A percentile compares a stretch with the other conserved stretches of the same genome.
phyloP scores from a whole-genome alignment of 1,140 invertebrate species.

The Lasaia peninsularis region DNA sequence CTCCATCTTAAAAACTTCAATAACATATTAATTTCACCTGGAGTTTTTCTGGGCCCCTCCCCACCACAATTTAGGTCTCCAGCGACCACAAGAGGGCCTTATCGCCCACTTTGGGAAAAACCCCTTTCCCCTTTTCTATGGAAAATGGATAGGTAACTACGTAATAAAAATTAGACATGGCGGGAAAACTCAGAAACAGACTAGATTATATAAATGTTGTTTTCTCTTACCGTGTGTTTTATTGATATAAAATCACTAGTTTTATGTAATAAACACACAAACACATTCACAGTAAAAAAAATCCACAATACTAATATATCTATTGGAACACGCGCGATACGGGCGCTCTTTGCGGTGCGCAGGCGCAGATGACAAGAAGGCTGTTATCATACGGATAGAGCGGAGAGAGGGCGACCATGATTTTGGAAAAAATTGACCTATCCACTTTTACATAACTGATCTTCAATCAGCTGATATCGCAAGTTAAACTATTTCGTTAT shows the following conservation, averaged over 20 bases:
- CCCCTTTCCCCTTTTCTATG: too few species aligned
- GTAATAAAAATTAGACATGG: too few species aligned
- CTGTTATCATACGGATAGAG: constrained; percentile 49
- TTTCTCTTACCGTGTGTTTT: constrained; percentile 1
- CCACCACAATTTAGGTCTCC: too few species aligned
- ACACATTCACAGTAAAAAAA: constrained; percentile 13
- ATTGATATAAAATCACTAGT: neutral
- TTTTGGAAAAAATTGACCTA: neutral
- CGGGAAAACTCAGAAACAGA: neutral
- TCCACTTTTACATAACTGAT: too few species aligned
- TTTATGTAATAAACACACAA: constrained; percentile 7
- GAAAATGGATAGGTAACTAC: too few species aligned
- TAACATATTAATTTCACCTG: too few species aligned
- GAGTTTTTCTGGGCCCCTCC: too few species aligned
- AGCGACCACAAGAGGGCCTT: too few species aligned
- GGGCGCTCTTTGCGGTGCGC: constrained; percentile 46
- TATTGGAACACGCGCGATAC: constrained; percentile 26
- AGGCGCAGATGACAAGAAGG: constrained; percentile 42
- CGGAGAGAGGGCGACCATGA: constrained; percentile 30
- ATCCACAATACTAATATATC: neutral
- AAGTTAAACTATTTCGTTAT: too few species aligned
- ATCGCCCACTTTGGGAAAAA: too few species aligned
- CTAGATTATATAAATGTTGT: neutral
- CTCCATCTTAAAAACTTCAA: too few species aligned
- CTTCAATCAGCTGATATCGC: too few species aligned